Evolutionary conservation across 2,888 invertebrate species (phyloP).

Genomic region (Asteroscopus sphinx): DNA sequence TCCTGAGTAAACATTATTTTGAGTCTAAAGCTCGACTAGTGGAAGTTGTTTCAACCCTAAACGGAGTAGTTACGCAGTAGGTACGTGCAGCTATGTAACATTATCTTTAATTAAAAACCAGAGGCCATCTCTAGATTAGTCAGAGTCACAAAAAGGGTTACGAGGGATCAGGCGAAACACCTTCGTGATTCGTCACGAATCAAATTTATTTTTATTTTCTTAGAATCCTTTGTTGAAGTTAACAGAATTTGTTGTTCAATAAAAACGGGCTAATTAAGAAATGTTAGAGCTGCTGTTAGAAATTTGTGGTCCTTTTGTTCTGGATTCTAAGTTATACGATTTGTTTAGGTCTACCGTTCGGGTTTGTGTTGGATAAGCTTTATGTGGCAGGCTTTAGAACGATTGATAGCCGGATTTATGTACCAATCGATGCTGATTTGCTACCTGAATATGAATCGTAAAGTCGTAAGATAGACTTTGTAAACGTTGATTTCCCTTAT

Average conservation of each 20-base stretch:
- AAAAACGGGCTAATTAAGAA: slow-evolving; percentile 88
- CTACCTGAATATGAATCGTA: slow-evolving; percentile 29
- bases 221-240: slow-evolving; percentile 85
- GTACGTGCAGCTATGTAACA: slow-evolving; percentile 86
- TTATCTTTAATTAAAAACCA: slow-evolving; percentile 88
- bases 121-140: slow-evolving; percentile 87
- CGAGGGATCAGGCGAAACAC: slow-evolving; percentile 84
- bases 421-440: slow-evolving; percentile 33
- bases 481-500: slow-evolving; percentile 12
- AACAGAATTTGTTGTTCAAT: slow-evolving; percentile 88
- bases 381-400: slow-evolving; percentile 43
- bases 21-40: slow-evolving; percentile 12
- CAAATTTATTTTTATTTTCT: slow-evolving; percentile 87
- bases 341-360: slow-evolving; percentile 70
- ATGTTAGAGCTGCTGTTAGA: slow-evolving; percentile 83
- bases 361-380: slow-evolving; percentile 62
- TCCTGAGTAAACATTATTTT: slow-evolving; percentile 21
- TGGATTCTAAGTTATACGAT: slow-evolving; percentile 70
- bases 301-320: slow-evolving; percentile 76
- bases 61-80: slow-evolving; percentile 59
- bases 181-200: slow-evolving; percentile 88
- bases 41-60: slow-evolving; percentile 35
- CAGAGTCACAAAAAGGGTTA: slow-evolving; percentile 86
- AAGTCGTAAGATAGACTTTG: slow-evolving; percentile 23
- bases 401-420: slow-evolving; percentile 46